These are phyloP conservation scores for Nematostella vectensis DNA, from an alignment of 92 coral and sea anemone species.

Conservation along the genomic window DNA sequence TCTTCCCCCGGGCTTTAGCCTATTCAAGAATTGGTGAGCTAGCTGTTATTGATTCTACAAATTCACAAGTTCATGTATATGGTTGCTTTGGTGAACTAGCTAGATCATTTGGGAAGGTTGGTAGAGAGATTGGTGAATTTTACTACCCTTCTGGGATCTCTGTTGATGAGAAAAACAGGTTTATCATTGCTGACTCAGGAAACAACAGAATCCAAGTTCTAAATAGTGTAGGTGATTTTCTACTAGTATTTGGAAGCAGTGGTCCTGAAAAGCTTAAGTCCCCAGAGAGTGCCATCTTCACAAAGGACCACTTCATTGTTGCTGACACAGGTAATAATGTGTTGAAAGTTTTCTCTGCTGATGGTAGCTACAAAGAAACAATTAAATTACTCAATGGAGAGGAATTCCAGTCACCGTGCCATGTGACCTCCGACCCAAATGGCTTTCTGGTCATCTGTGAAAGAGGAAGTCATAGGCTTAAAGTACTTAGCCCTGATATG, in stretches of 20 bases:
- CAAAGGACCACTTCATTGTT: slow-evolving; percentile 28
- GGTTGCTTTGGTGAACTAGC: slow-evolving; percentile 15
- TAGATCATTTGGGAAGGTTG: slow-evolving; percentile 25
- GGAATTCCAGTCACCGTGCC: slow-evolving; percentile 15
- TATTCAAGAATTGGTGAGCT: slow-evolving; percentile 9
- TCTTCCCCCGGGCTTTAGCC: neutral
- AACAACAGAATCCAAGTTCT: slow-evolving; percentile 32
- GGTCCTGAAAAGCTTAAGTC: slow-evolving; percentile 15
- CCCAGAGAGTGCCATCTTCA: slow-evolving; percentile 25
- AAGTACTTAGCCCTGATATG: slow-evolving; percentile 21
- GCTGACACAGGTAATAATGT: slow-evolving; percentile 30
- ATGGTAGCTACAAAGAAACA: slow-evolving; percentile 8
- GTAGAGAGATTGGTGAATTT: slow-evolving; percentile 19
- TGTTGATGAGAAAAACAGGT: slow-evolving; percentile 18
- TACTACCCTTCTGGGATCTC: slow-evolving; percentile 25
- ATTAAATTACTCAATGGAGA: slow-evolving; percentile 7
- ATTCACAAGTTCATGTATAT: slow-evolving; percentile 30
- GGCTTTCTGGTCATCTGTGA: slow-evolving; percentile 39
- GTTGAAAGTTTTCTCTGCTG: slow-evolving; percentile 23
- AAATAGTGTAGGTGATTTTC: slow-evolving; percentile 11
- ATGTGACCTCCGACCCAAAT: slow-evolving; percentile 22
- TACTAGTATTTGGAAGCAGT: slow-evolving; percentile 13
- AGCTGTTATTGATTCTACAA: slow-evolving; percentile 22
- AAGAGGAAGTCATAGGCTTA: slow-evolving; percentile 11
- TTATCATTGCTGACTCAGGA: slow-evolving; percentile 37